These are phyloP conservation scores for Diplolepis rosae DNA, from an alignment of 2,888 invertebrate species.

Conservation along the genomic window DNA sequence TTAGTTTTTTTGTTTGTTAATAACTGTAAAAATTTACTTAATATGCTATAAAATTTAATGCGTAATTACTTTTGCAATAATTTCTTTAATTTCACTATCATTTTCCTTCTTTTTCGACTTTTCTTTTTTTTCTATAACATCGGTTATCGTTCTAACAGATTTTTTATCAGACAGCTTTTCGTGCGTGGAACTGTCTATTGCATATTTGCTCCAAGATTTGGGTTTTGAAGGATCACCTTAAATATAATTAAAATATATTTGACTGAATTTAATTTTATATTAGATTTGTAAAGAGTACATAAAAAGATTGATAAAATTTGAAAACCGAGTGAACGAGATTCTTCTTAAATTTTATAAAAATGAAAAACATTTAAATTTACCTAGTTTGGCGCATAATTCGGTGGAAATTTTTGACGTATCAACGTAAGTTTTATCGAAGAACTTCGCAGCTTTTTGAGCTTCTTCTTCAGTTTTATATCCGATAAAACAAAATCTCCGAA, in stretches of 20 bases:
- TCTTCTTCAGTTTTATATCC: constrained; percentile 90
- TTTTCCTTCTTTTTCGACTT: constrained; percentile 59
- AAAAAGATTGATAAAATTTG: too few relatives aligned
- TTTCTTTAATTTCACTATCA: constrained; percentile 77
- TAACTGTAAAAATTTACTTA: neutral
- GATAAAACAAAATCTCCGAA: constrained; percentile 94
- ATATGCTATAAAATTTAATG: neutral
- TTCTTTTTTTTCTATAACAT: constrained; percentile 55
- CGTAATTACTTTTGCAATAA: constrained; percentile 79
- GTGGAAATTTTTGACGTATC: constrained; percentile 88
- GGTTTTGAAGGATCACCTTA: constrained; percentile 83
- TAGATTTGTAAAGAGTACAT: too few relatives aligned
- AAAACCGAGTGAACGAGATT: too few relatives aligned
- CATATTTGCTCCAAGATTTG: constrained; percentile 94
- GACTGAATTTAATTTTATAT: too few relatives aligned
- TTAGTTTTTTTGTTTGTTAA: constrained; percentile 33
- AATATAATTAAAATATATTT: constrained; percentile 10
- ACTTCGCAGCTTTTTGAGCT: constrained; percentile 84
- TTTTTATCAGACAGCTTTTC: constrained; percentile 67
- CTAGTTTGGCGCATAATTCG: constrained; percentile 82
- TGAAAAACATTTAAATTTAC: constrained; percentile 70
- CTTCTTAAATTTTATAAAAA: too few relatives aligned
- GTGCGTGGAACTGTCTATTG: constrained; percentile 83
- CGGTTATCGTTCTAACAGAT: constrained; percentile 48
- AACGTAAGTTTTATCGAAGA: constrained; percentile 90